Evolutionary conservation across 2,888 invertebrate species (phyloP), one percentile per base, ranked within the genome.

Genomic region (Pecten maximus): DNA sequence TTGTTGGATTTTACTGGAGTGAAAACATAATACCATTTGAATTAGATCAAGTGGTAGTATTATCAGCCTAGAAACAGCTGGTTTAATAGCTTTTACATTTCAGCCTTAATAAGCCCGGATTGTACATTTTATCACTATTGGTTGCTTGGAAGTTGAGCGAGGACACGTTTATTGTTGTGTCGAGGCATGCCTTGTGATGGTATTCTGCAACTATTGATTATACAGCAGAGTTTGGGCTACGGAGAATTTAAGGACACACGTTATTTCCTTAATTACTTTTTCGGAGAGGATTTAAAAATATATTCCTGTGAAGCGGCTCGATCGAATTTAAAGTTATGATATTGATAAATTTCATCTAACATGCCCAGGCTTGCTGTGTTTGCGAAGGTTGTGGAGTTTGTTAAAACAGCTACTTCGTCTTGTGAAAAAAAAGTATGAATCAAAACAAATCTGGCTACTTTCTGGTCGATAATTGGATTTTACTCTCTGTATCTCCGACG

Each of bases 241-340:
- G 15, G 74, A 28, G 28, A 74, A 74, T 74, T 28, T 74, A 35
- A 28, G 74, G 74, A 74, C 23, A 8, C 74, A 0, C 0, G 3
- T 74, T 74, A 74, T 74, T 74, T 35, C 15, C 74, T 74, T 74
- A 28, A 74, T 74, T 35, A 74, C 28, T 74, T 74, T 74, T 35
- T 74, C 35, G 74, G 74, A 23, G 74, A 44, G 74, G 23, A 74
- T 74, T 74, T 74, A 74, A 35, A 74, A 74, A 35, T 74, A 74
- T 74, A 35, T 35, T 74, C 74, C 35, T 10, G 1, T 19, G 35
- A 35, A 28, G 74, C 74, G 0, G 35, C 10, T 19, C 2, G 74
- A 74, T 74, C n/a, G 8, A 4, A 74, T 74, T 54, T 54, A 35
- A 10, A 16, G 15, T 23, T 54, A 44, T 74, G 28, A 35, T 28